Percentiles rank a stretch among this genome's conserved stretches.
Evolutionary conservation across 2,113 vertebrate species (phyloP).

Genomic region (Amphiprion ocellaris): DNA sequence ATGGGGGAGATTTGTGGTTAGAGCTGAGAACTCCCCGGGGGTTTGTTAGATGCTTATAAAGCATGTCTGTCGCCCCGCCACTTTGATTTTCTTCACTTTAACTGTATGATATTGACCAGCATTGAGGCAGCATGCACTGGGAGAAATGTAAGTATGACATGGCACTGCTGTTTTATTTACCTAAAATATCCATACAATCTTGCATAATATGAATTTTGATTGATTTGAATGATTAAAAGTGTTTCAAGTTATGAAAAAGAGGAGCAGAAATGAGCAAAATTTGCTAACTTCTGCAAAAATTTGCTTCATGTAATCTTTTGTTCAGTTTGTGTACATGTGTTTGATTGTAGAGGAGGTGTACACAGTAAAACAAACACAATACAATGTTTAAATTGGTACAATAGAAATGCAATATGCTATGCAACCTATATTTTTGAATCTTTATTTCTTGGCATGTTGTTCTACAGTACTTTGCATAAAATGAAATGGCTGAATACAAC

Average conservation of each 20-base stretch:
- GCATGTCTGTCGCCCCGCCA: slow-evolving; percentile 50
- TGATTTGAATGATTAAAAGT: no score
- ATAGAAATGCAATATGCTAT: no score
- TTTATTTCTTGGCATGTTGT: no score
- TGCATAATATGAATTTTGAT: no score
- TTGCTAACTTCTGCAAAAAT: no score
- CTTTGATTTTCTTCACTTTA: slow-evolving; percentile 59
- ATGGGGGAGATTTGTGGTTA: slow-evolving; percentile 67
- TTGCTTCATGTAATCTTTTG: no score
- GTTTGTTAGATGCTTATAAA: slow-evolving; percentile 75
- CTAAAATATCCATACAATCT: neutral
- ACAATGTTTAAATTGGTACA: neutral
- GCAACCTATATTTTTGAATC: no score
- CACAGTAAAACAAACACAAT: neutral
- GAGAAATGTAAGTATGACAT: slow-evolving; percentile 85
- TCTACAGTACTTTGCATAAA: neutral
- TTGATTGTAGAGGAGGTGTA: neutral
- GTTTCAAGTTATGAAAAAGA: no score
- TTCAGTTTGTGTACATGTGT: neutral
- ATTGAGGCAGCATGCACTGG: slow-evolving; percentile 78
- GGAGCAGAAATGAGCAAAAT: no score
- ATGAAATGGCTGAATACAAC: neutral
- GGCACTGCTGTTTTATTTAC: neutral
- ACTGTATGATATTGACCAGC: slow-evolving; percentile 9
- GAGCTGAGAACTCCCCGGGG: slow-evolving; percentile 76